Percentiles rank a stretch among this genome's conserved stretches.
Conservation (phyloP, 1,140 invertebrate genomes). For the Drosophila lini region DNA sequence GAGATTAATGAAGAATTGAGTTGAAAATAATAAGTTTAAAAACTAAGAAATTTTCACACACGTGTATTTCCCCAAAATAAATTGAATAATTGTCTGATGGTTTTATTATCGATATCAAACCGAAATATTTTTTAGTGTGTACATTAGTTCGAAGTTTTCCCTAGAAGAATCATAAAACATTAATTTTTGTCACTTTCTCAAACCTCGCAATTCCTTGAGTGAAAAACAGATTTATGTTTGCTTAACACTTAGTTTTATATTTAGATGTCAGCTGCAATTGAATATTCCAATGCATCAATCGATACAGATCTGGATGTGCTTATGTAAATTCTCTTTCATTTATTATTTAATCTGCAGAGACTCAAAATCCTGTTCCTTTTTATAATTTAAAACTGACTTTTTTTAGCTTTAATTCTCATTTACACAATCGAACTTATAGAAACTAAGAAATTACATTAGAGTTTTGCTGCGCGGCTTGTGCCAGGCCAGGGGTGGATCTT, state of each 20-base stretch:
- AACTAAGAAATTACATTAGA: constrained; percentile 54
- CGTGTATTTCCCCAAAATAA: too few species aligned
- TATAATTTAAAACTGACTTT: constrained; percentile 41
- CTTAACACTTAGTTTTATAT: neutral
- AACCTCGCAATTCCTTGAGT: neutral
- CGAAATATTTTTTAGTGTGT: too few species aligned
- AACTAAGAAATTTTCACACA: too few species aligned
- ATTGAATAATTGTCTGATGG: too few species aligned
- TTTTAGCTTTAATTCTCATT: constrained; percentile 51
- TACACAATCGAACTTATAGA: constrained; percentile 62
- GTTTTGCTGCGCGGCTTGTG: constrained; percentile 37
- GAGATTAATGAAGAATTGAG: too few species aligned
- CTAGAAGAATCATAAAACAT: neutral
- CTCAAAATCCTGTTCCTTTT: constrained; percentile 19
- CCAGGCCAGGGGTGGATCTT: constrained; percentile 21
- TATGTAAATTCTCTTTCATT: constrained; percentile 23
- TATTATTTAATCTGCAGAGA: constrained; percentile 22
- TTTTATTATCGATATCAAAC: too few species aligned
- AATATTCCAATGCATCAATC: neutral
- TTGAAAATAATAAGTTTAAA: too few species aligned
- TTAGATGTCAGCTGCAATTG: neutral
- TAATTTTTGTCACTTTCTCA: neutral
- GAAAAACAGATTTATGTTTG: neutral
- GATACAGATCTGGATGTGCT: neutral
- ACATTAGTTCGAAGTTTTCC: too few species aligned